Percentiles rank a stretch among this genome's conserved stretches.
These are phyloP conservation scores for Terebella lapidaria DNA, from an alignment of 2,888 invertebrate species.

Conservation along the genomic window DNA sequence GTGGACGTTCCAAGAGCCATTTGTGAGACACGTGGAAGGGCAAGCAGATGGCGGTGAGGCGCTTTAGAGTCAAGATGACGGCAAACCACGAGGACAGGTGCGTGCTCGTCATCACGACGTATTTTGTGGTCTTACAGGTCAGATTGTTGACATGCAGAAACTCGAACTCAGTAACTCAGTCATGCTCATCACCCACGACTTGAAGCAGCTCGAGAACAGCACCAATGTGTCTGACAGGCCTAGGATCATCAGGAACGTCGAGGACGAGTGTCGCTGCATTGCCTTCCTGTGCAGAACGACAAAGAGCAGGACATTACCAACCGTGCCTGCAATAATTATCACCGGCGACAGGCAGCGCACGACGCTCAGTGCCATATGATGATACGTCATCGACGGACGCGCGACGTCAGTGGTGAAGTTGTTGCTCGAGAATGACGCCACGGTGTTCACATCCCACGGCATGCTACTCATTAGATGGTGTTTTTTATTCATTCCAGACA, in stretches of 20 bases:
- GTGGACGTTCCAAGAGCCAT: neutral
- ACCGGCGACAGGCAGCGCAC: neutral
- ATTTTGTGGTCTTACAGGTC: neutral
- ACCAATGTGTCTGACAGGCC: neutral
- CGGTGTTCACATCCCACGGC: too few relatives aligned
- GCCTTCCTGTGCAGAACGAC: neutral
- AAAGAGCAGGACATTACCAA: neutral
- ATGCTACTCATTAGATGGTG: too few relatives aligned
- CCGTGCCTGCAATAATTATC: neutral
- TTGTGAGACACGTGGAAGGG: neutral
- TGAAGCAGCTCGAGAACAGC: neutral
- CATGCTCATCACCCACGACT: neutral
- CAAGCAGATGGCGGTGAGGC: neutral
- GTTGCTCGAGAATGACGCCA: too few relatives aligned
- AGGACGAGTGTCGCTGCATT: neutral
- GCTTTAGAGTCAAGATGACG: neutral
- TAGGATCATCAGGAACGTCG: neutral
- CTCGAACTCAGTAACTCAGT: conserved; percentile 1
- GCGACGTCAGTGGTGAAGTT: too few relatives aligned
- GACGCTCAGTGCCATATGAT: too few relatives aligned
- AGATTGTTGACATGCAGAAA: neutral
- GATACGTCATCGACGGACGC: too few relatives aligned
- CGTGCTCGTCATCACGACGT: neutral
- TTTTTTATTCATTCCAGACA: too few relatives aligned
- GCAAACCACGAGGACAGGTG: neutral